These are phyloP conservation scores for Grammomys dolichurus DNA, from an alignment of 2,113 vertebrate genomes.

Conservation along the genomic window DNA sequence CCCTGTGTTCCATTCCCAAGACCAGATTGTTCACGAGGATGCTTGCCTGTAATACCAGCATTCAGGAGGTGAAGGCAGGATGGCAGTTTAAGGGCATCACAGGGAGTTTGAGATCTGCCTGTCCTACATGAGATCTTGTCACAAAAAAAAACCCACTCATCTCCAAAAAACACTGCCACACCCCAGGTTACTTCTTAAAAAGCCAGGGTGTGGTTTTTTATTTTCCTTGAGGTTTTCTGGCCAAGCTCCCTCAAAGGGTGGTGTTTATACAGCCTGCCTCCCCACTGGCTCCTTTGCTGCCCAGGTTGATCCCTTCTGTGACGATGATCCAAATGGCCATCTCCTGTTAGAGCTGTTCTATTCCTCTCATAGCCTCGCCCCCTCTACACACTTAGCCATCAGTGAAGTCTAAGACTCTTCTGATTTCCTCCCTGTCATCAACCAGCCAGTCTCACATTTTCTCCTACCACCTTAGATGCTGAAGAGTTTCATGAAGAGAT, in stretches of 20 bases:
- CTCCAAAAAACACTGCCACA: not conserved
- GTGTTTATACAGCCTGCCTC: not conserved
- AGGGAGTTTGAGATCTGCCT: not conserved
- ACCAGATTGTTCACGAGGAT: not conserved
- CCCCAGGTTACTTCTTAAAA: not conserved
- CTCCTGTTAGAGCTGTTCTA: not conserved
- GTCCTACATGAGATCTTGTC: not conserved
- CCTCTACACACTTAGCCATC: not conserved
- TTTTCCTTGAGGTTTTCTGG: not conserved
- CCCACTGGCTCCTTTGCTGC: not conserved
- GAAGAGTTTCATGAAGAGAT: not conserved
- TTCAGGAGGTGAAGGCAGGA: not conserved
- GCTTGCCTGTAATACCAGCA: not conserved
- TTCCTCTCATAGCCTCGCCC: not conserved
- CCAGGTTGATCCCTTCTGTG: not conserved
- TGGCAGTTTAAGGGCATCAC: not conserved
- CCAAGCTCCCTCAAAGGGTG: not conserved
- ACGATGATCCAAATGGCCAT: not conserved
- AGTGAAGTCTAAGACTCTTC: not conserved
- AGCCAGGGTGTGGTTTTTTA: not conserved
- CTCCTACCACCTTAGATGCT: not conserved
- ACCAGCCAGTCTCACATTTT: not conserved
- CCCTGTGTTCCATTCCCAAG: not conserved
- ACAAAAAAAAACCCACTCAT: not conserved
- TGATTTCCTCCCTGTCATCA: not conserved